Evolutionary conservation across 2,797 vertebrate species (phyloP).

Genomic region (Gorsachius magnificus): DNA sequence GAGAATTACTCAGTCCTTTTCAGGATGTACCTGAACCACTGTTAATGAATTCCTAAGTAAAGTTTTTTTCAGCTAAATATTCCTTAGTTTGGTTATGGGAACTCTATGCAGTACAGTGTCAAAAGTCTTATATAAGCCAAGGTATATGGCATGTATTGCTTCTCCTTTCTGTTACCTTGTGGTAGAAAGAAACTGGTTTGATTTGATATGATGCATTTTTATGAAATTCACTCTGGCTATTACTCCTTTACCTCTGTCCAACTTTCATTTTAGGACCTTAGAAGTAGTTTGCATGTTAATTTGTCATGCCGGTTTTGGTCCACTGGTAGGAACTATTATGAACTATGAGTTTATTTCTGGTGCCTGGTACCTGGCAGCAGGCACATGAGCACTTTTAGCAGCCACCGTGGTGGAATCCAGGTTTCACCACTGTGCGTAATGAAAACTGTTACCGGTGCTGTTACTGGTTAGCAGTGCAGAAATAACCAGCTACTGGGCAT

Average conservation of each 20-base stretch:
- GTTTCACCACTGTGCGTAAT: not conserved
- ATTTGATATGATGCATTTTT: not conserved
- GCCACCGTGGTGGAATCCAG: rapidly evolving
- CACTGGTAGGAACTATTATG: not conserved
- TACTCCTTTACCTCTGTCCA: not conserved
- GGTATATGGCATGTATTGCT: not conserved
- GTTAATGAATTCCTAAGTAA: not conserved
- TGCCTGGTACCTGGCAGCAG: not conserved
- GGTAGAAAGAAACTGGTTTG: not conserved
- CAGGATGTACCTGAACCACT: not conserved
- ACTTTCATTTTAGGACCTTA: not conserved
- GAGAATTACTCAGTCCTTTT: not conserved
- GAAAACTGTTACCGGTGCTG: not conserved
- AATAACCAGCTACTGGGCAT: not conserved
- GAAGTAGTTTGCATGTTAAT: not conserved
- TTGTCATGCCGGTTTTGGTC: not conserved
- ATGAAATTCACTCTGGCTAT: not conserved
- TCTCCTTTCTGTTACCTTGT: not conserved
- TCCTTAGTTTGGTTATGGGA: not conserved
- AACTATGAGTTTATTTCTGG: not conserved
- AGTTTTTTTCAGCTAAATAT: not conserved
- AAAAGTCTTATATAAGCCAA: not conserved
- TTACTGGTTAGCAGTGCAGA: not conserved
- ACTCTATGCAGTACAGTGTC: not conserved
- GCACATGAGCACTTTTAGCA: rapidly evolving